phyloP scores from a whole-genome alignment of 2,797 vertebrate species.

The Uromys caudimaculatus region DNA sequence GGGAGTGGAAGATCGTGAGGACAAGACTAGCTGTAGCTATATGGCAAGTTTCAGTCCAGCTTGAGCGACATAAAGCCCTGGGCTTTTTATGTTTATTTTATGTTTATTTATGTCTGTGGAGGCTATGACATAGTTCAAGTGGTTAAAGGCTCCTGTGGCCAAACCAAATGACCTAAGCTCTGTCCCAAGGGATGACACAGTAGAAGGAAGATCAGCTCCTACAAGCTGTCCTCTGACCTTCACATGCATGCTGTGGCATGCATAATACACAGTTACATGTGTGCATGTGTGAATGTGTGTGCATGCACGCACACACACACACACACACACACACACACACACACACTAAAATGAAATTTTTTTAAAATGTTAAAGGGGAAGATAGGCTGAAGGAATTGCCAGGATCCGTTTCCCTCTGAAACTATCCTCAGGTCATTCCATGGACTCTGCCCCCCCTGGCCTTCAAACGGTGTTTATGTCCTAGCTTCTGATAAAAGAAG shows the following conservation, averaged over 20 bases:
- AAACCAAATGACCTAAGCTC: not conserved
- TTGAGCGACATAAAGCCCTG: not conserved
- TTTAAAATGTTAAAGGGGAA: not conserved
- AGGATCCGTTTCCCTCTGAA: not conserved
- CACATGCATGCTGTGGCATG: not conserved
- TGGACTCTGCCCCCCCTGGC: conserved; percentile 26
- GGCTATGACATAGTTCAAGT: not conserved
- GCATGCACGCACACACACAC: not conserved
- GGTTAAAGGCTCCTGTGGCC: not conserved
- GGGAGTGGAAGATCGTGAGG: too few relatives aligned
- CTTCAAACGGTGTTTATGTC: conserved; percentile 12
- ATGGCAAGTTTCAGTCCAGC: not conserved
- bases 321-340: not conserved
- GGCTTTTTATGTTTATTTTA: not conserved
- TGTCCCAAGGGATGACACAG: not conserved
- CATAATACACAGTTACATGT: not conserved
- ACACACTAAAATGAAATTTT: not conserved
- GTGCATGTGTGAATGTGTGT: not conserved
- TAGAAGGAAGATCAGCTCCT: not conserved
- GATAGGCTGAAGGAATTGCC: not conserved
- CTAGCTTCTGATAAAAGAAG: conserved; percentile 27
- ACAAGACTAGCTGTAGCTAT: not conserved
- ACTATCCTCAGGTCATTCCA: not conserved
- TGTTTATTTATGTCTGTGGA: not conserved
- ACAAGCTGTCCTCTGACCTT: not conserved